These are phyloP conservation scores for Escarpia spicata DNA, from an alignment of 2,888 invertebrate genomes.

Conservation along the genomic window DNA sequence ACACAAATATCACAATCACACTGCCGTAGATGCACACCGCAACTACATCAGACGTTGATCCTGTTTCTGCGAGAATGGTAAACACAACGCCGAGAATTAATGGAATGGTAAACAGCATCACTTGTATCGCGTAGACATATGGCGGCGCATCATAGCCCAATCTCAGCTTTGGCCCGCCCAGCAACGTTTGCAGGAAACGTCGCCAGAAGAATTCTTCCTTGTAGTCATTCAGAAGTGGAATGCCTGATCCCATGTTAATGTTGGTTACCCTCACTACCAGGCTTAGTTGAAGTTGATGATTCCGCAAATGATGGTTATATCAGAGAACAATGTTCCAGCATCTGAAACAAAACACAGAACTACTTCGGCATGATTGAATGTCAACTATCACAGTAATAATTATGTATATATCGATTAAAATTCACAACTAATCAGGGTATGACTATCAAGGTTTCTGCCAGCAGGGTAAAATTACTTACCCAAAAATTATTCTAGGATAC, in stretches of 20 bases:
- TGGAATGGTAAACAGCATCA: constrained; percentile 56
- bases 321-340: neutral
- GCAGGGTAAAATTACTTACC: too few relatives aligned
- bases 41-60: constrained; percentile 31
- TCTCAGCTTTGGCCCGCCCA: constrained; percentile 60
- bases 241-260: constrained; percentile 38
- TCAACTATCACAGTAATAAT: neutral
- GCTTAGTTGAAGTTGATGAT: neutral
- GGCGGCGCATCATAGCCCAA: constrained; percentile 58
- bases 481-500: too few relatives aligned
- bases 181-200: constrained; percentile 60
- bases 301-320: neutral
- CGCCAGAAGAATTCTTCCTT: constrained; percentile 61
- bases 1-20: constrained; percentile 51
- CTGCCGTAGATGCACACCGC: constrained; percentile 51
- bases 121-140: constrained; percentile 59
- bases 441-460: too few relatives aligned
- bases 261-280: neutral
- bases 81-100: constrained; percentile 57
- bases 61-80: constrained; percentile 54
- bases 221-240: constrained; percentile 61
- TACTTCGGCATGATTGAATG: neutral
- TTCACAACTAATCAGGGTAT: too few relatives aligned
- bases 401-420: too few relatives aligned
- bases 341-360: neutral